Conservation (phyloP, 2,888 invertebrate genomes). For the Sepiola atlantica region DNA sequence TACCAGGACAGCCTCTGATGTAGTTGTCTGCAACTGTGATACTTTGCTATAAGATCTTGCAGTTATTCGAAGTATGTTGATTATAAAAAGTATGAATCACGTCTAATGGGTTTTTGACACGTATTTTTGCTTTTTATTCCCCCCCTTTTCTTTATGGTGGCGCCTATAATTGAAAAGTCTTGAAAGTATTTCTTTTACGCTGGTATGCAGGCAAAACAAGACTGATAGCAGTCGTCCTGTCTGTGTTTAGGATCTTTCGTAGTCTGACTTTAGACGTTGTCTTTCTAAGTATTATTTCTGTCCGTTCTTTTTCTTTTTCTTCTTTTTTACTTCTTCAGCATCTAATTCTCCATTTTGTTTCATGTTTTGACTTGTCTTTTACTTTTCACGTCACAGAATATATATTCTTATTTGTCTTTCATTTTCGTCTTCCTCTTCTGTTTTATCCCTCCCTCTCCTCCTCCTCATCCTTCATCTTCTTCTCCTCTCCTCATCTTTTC, state of each 20-base stretch:
- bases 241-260: background rate
- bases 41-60: background rate
- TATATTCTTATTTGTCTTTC: too few species aligned
- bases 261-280: background rate
- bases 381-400: too few species aligned
- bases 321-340: background rate
- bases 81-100: conserved; percentile 32
- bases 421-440: too few species aligned
- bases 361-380: background rate
- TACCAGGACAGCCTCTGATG: background rate
- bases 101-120: conserved; percentile 20
- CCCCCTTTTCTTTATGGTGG: background rate
- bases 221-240: background rate
- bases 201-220: background rate
- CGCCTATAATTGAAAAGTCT: conserved; percentile 13
- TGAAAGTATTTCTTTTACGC: background rate
- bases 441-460: too few species aligned
- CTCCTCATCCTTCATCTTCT: background rate
- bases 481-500: background rate
- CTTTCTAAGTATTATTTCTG: background rate
- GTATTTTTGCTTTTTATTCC: background rate
- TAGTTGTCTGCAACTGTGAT: background rate
- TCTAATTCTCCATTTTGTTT: background rate
- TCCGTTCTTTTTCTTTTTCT: background rate
- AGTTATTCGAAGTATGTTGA: background rate